Evolutionary conservation across 2,113 vertebrate genomes (phyloP), one percentile per base, ranked within the genome.

Genomic region (Petroica traversi): DNA sequence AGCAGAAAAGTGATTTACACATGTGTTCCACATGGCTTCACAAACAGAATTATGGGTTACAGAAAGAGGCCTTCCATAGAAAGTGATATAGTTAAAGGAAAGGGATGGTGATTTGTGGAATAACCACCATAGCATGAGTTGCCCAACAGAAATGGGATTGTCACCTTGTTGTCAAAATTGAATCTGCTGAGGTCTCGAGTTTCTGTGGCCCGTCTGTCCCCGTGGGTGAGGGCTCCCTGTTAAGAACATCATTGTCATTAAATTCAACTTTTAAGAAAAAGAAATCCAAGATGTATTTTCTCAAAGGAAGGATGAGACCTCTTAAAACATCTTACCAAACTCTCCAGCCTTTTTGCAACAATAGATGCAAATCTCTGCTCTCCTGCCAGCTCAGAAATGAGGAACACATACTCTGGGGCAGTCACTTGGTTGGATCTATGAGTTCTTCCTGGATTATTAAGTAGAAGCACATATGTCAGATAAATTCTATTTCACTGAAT

Each of bases 131-230:
- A 88, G 45, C 20, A 28, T 0, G 5, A 69, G 16, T 6, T 52
- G 49, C 52, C 38, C 66, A 77, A 79, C 19, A 83, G 19, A 90
- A 74, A 80, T 0, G 45, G 51, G 75, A 79, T 22, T 20, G 1
- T 82, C 97, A 99, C 99, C 98, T 99, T 99, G 96, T 99, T 99
- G 96, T 99, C 99, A 95, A 99, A 99, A 90, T 99, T 99, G 97
- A 99, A 99, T 81, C 99, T 98, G 98, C 99, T 99, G 91, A 99
- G 98, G 85, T 99, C 99, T 96, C 99, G 98, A 8, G 99, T 99
- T 93, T 99, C 99, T 19, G 99, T 99, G n/a, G 99, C 99, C 97
- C 99, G 97, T 97, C 99, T 97, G 96, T 99, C 99, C 34, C 99
- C 99, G 4, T 99, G 99, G 6, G 99, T 99, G 34, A 99, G 99